Base-by-base conservation (phyloP, 2,797 vertebrate species). In the Alfaro cultratus region DNA sequence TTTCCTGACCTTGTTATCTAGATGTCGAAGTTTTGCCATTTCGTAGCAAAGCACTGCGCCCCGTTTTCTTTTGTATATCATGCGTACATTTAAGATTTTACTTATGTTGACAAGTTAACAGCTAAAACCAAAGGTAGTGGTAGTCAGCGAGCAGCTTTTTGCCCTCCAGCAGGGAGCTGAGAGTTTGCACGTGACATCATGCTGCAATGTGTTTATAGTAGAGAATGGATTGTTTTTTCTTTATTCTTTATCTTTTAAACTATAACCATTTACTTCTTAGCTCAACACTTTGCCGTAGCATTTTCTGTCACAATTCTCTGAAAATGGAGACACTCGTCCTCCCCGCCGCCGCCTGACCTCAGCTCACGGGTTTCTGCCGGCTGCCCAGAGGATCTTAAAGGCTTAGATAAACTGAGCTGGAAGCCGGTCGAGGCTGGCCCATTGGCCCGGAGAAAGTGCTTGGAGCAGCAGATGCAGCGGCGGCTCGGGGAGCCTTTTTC, bases 351-450 rank as follows among this genome's bases (percentile, higher is more conserved):
- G 88, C 84, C 92, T 92, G 92, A 91, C 91, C 88, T 93, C 89
- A 93, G 89, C 87, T 91, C 87, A 89, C 39, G 81, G 82, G 91
- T 91, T 31, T 78, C 87, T 87, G 88, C 87, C 88, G 87, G 81
- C 90, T 93, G 92, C 91, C 90, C 93, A 89, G 92, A 93, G 92
- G 87, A 92, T 93, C 93, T 94, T 94, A 94, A 92, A 93, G 94
- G 92, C 93, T 95, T 92, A 94, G 94, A 95, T 93, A 93, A 93
- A 94, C 92, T 87, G 90, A 91, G 85, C 80, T 92, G 92, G 91
- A 91, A 89, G 88, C 87, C 83, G 86, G 88, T 88, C 87, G 86
- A 90, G 90, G 88, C 92, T 87, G 91, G 92, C 79, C 93, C 93
- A 92, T 91, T 74, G 89, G 93, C 84, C 88, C 71, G 87, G 86